Percentiles rank a stretch among this genome's conserved stretches.
Conservation (phyloP, 2,113 vertebrate genomes). For the Anhinga anhinga region DNA sequence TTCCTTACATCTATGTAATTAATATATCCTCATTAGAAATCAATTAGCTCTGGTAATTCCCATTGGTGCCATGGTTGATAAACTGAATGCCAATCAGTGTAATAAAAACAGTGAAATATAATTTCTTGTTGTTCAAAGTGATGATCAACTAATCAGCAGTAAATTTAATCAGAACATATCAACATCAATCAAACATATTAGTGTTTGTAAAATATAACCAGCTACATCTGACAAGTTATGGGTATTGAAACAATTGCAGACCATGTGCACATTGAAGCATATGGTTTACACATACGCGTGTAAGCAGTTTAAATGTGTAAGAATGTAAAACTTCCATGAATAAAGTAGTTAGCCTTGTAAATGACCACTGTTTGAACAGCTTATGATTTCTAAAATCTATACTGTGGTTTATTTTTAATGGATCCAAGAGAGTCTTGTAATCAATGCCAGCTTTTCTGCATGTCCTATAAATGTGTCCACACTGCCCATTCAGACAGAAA, state of each 20-base stretch:
- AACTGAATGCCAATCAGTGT: slow-evolving; percentile 49
- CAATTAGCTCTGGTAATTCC: slow-evolving; percentile 66
- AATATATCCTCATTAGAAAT: slow-evolving; percentile 71
- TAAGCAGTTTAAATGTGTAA: slow-evolving; percentile 4
- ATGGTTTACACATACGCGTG: not conserved
- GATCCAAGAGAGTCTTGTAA: not conserved
- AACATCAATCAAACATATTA: slow-evolving; percentile 65
- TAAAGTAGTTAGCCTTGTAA: slow-evolving; percentile 18
- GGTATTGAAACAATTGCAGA: slow-evolving; percentile 27
- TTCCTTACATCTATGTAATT: slow-evolving; percentile 57
- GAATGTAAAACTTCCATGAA: slow-evolving; percentile 1
- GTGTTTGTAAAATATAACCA: slow-evolving; percentile 50
- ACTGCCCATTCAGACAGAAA: not conserved
- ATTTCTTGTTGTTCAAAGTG: slow-evolving; percentile 73
- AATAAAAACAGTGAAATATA: slow-evolving; percentile 65
- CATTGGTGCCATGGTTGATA: slow-evolving; percentile 50
- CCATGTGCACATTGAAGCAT: not conserved
- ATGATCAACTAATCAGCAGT: slow-evolving; percentile 71
- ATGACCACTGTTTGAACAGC: not conserved
- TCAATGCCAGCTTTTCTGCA: not conserved
- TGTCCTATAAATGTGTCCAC: not conserved
- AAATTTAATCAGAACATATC: slow-evolving; percentile 72
- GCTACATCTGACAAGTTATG: slow-evolving; percentile 7
- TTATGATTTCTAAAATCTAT: not conserved
- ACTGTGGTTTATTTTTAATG: not conserved